Percentiles rank a stretch among this genome's conserved stretches.
Conservation (phyloP, 1,140 invertebrate species). For the Drosophila nasuta region DNA sequence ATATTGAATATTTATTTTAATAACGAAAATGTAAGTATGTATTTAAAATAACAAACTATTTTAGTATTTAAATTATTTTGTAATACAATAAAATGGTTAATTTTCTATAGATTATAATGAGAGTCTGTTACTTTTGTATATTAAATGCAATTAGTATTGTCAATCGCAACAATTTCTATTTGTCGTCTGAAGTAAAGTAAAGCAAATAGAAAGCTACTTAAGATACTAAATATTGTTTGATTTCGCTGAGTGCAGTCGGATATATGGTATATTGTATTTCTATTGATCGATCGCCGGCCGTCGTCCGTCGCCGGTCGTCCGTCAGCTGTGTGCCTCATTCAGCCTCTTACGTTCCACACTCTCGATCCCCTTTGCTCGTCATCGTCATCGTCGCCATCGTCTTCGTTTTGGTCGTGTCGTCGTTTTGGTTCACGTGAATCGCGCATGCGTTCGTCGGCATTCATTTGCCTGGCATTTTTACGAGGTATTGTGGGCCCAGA, state of each 20-base stretch:
- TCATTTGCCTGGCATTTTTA: conserved; percentile 55
- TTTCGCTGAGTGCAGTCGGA: conserved; percentile 37
- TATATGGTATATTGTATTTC: conserved; percentile 62
- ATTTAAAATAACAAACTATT: no score
- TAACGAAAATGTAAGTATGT: no score
- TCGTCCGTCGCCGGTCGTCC: no score
- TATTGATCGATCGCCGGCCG: conserved; percentile 58
- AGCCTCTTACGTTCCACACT: background rate
- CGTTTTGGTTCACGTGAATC: conserved; percentile 65
- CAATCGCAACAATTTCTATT: no score
- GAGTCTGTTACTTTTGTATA: no score
- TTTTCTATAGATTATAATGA: no score
- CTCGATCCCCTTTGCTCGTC: background rate
- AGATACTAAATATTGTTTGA: background rate
- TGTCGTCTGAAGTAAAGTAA: no score
- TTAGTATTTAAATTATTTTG: no score
- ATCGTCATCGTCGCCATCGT: background rate
- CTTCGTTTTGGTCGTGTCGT: background rate
- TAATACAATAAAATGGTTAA: no score
- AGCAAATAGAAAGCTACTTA: no score
- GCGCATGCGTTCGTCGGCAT: conserved; percentile 62
- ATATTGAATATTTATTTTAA: no score
- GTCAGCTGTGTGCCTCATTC: conserved; percentile 21
- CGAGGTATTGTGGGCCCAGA: conserved; percentile 45
- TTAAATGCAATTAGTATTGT: no score